Evolutionary conservation across 2,113 vertebrate species (phyloP).

Genomic region (Oryzias celebensis): DNA sequence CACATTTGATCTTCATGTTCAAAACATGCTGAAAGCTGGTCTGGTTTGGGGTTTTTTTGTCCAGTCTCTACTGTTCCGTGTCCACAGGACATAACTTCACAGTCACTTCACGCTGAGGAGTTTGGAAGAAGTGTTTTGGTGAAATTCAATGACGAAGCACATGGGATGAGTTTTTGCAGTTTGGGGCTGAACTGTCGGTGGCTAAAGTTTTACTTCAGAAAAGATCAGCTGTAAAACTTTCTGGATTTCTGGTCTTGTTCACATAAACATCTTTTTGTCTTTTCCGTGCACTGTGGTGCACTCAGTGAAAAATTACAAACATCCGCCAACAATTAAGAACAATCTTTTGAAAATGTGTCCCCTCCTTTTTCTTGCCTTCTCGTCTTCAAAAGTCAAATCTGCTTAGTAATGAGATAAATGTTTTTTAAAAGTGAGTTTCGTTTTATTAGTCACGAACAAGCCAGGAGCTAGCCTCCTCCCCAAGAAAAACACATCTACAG

Average conservation of each 20-base stretch:
- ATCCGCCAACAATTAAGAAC: constrained; percentile 64
- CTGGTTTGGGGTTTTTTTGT: constrained; percentile 22
- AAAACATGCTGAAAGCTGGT: constrained; percentile 48
- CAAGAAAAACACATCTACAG: constrained; percentile 74
- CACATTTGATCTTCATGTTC: constrained; percentile 38
- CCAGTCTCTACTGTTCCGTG: constrained; percentile 1
- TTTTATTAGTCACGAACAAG: constrained; percentile 79
- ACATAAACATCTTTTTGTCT: constrained; percentile 50
- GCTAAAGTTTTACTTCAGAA: constrained; percentile 17
- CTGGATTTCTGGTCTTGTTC: constrained; percentile 21
- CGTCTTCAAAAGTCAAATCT: constrained; percentile 69
- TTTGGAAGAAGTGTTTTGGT: constrained; percentile 6
- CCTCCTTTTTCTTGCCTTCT: constrained; percentile 43
- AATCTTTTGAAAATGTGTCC: constrained; percentile 53
- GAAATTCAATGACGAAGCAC: constrained; percentile 15
- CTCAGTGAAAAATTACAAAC: constrained; percentile 47
- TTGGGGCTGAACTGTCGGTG: constrained; percentile 27
- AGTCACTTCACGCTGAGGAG: constrained; percentile 2
- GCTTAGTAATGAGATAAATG: constrained; percentile 82
- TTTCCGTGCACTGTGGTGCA: constrained; percentile 11
- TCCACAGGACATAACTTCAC: constrained; percentile 10
- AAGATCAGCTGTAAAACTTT: constrained; percentile 30
- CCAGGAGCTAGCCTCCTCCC: constrained; percentile 78
- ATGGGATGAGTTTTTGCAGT: constrained; percentile 18
- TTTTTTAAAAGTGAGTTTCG: constrained; percentile 77